Percentiles rank a stretch among this genome's conserved stretches.
Evolutionary conservation across 2,888 invertebrate species (phyloP).

Genomic region (Phytoseiulus persimilis): DNA sequence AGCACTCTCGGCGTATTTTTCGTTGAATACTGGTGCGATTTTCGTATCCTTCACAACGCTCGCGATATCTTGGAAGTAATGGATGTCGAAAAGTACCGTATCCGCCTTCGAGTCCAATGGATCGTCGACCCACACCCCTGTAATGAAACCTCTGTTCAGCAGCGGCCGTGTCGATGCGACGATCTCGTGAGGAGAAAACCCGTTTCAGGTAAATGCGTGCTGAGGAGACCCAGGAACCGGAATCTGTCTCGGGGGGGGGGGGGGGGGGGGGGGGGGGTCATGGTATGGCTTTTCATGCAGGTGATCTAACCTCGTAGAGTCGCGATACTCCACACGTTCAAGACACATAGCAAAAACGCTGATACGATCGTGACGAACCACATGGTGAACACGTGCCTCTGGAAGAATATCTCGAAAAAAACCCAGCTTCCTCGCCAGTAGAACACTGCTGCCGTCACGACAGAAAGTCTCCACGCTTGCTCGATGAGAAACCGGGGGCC

Average conservation of each 20-base stretch:
- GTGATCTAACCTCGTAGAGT: constrained; percentile 13
- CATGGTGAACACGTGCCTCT: constrained; percentile 23
- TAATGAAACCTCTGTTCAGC: background rate
- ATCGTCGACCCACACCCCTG: constrained; percentile 29
- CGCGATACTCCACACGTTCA: constrained; percentile 27
- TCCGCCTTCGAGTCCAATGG: constrained; percentile 11
- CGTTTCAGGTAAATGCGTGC: too few relatives aligned
- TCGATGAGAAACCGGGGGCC: constrained; percentile 7
- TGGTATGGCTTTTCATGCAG: too few relatives aligned
- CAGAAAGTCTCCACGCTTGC: background rate
- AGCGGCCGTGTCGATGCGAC: background rate
- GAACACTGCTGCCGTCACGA: background rate
- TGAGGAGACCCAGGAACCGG: too few relatives aligned
- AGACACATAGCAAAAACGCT: background rate
- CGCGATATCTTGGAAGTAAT: constrained; percentile 12
- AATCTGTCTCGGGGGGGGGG: too few relatives aligned
- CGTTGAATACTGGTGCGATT: background rate
- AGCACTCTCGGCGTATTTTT: background rate
- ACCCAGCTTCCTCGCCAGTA: constrained; percentile 26
- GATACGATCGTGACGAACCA: constrained; percentile 6
- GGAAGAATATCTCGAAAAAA: background rate
- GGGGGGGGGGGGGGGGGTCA: too few relatives aligned
- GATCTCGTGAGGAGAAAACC: background rate
- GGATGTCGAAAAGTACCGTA: background rate
- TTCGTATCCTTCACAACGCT: background rate